Base-by-base conservation (phyloP, 2,797 vertebrate genomes). In the Peromyscus attwateri region DNA sequence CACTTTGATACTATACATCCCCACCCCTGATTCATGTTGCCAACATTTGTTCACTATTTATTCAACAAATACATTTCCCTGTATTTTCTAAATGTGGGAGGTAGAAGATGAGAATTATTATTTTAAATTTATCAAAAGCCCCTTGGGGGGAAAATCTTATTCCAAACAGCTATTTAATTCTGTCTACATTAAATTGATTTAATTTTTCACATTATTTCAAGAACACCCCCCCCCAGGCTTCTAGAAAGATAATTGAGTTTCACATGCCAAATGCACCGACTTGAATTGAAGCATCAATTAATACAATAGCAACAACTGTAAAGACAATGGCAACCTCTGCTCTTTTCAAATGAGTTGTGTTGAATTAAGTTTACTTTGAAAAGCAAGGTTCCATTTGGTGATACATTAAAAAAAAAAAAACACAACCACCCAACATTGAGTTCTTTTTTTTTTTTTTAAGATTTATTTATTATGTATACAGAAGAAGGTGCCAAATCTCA, bases 211-310 rank as follows among this genome's bases (percentile, higher is more conserved):
- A 77, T 90, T 93, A 90, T 43, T 85, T 96, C 27, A 64, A 71
- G 77, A 87, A 81, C n/a, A n/a, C n/a, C n/a, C 25, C 40, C 43
- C 23, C 46, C 34, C 68, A 77, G 80, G 70, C 79, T 96, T 85
- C 64, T 85, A 37, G 57, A 93, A 93, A 94, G 40, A 95, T 52
- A 84, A 88, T 49, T 87, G 43, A 80, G 3, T 90, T 73, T 90
- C 52, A 90, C n/a, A 55, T 71, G 52, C 40, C 64, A 84, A 95
- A 93, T 73, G 37, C 90, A 66, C 49, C 55, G 55, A 77, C 8
- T 81, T 88, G 75, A 82, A 94, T 90, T n/a, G 73, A 95, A 95
- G 81, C 12, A 75, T 85, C 85, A 91, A 96, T 96, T 82, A 88
- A 94, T 89, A 88, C 23, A 75, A 68, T 76, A n/a, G 66, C 55